phyloP scores from a whole-genome alignment of 2,113 vertebrate species.

The Thalassarche chlororhynchos region DNA sequence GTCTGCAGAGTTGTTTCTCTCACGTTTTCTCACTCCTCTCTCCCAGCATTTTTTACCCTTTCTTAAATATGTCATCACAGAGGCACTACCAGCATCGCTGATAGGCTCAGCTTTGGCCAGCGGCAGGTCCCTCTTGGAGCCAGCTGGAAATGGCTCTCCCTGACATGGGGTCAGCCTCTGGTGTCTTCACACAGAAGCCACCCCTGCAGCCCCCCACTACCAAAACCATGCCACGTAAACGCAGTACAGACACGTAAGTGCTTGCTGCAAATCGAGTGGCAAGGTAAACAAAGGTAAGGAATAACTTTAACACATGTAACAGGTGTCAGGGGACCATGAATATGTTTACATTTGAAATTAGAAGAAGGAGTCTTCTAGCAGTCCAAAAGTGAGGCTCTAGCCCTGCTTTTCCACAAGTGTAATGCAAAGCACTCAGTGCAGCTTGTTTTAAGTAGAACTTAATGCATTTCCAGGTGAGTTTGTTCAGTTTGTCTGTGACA shows the following conservation, averaged over 20 bases:
- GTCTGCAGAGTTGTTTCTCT: neutral
- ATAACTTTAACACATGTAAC: neutral
- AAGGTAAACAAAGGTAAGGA: neutral
- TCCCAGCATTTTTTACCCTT: neutral
- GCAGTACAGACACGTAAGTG: neutral
- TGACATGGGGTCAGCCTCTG: neutral
- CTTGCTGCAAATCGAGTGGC: neutral
- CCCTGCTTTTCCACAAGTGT: neutral
- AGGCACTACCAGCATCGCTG: neutral
- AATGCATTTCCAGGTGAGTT: neutral
- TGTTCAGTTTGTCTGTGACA: neutral
- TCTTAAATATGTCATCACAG: neutral
- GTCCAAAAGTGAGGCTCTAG: neutral
- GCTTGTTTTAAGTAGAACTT: neutral
- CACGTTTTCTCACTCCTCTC: neutral
- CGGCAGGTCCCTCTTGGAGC: accelerated
- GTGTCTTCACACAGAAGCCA: neutral
- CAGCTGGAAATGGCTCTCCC: neutral
- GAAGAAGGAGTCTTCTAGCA: neutral
- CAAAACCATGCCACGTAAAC: neutral
- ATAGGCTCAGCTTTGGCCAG: neutral
- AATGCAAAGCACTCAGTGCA: neutral
- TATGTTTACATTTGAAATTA: neutral
- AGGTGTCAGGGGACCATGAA: neutral
- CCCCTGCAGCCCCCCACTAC: neutral